phyloP scores from a whole-genome alignment of 2,888 invertebrate genomes.

The Physocephala rufipes region DNA sequence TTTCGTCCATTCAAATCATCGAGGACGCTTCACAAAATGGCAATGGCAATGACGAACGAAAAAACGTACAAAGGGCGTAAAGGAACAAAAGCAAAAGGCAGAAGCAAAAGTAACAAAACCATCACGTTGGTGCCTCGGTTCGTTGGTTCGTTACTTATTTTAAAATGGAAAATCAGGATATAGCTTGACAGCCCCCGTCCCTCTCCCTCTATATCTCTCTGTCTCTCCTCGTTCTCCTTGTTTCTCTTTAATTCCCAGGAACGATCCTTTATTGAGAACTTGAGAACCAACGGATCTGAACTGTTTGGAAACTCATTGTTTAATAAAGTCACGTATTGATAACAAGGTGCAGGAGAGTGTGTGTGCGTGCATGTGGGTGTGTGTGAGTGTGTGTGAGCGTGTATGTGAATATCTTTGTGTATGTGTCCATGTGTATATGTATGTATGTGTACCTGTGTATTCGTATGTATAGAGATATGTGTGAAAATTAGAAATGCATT shows the following conservation, averaged over 20 bases:
- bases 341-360: conserved; percentile 41
- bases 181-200: too few species aligned
- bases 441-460: neutral
- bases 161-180: conserved; percentile 18
- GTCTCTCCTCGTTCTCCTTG: too few species aligned
- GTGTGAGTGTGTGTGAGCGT: neutral
- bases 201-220: too few species aligned
- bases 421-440: neutral
- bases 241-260: too few species aligned
- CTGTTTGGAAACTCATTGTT: conserved; percentile 42
- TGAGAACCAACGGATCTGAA: too few species aligned
- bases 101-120: too few species aligned
- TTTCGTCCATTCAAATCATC: neutral
- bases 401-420: neutral
- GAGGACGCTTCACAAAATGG: neutral
- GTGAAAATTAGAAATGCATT: neutral
- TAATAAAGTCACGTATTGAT: conserved; percentile 60
- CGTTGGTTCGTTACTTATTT: conserved; percentile 8
- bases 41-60: conserved; percentile 31
- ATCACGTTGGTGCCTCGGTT: conserved; percentile 24
- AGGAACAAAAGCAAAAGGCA: conserved; percentile 29
- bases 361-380: neutral
- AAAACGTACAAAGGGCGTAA: conserved; percentile 53
- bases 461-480: neutral
- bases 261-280: too few species aligned